Percentiles rank a stretch among this genome's conserved stretches.
phyloP scores from a whole-genome alignment of 2,888 invertebrate species.

The Drosophila leonis region DNA sequence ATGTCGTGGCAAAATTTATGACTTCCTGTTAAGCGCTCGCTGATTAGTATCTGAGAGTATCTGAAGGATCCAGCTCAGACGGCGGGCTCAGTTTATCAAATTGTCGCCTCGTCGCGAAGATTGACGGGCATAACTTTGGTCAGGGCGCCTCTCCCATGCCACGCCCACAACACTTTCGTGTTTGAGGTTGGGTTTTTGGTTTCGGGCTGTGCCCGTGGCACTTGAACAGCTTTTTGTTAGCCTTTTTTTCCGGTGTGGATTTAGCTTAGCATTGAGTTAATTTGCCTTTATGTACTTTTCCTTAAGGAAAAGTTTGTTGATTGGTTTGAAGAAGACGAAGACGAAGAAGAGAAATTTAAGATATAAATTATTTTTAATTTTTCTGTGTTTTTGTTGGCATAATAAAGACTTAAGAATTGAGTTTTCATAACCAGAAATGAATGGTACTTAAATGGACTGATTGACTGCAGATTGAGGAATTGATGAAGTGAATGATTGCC shows the following conservation, averaged over 20 bases:
- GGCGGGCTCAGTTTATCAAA: constrained; percentile 75
- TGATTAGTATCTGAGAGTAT: constrained; percentile 74
- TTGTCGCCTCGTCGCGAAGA: constrained; percentile 71
- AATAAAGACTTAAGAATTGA: background rate
- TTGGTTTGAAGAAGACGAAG: background rate
- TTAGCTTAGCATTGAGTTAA: constrained; percentile 43
- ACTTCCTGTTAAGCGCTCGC: constrained; percentile 75
- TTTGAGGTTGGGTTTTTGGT: constrained; percentile 4
- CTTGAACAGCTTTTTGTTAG: constrained; percentile 26
- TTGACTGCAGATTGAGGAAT: background rate
- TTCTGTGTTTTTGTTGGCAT: background rate
- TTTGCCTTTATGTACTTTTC: constrained; percentile 43
- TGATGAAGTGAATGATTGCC: background rate
- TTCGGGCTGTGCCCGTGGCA: constrained; percentile 9
- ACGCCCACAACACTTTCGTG: background rate
- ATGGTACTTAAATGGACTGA: background rate
- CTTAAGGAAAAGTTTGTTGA: background rate
- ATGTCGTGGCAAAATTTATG: constrained; percentile 71
- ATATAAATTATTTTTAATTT: background rate
- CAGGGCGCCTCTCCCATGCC: background rate
- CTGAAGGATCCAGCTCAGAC: constrained; percentile 49
- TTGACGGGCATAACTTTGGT: constrained; percentile 69
- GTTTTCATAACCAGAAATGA: background rate
- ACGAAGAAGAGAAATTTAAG: background rate
- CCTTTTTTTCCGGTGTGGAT: background rate